Evolutionary conservation across 2,888 invertebrate genomes (phyloP), one percentile per base, ranked within the genome.

Genomic region (Drosophila melanosoma): DNA sequence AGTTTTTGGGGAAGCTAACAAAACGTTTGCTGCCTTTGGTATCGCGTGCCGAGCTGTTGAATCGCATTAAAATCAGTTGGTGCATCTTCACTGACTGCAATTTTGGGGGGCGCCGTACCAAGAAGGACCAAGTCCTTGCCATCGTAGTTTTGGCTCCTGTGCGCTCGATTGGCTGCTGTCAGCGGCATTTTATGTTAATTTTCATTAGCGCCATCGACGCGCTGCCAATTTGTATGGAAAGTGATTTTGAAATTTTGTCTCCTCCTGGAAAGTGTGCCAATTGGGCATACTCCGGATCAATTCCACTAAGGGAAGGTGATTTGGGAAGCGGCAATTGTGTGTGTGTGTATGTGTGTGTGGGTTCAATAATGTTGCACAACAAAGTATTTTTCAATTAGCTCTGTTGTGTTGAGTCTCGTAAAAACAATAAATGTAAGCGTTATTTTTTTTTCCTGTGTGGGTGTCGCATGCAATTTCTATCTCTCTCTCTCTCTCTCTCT

Each of bases 91-190:
- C 86, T 87, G 89, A 87, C 88, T 87, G 90, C 86, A 87, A 74
- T 89, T 89, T 83, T 64, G 74, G 63, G 74, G 63, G 62, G 62
- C 59, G 58, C 65, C 66, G 59, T 57, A 64, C 67, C 51, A 32
- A 60, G 40, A 32, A 61, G 59, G 49, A 29, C 29, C 29, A 29
- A 29, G 36, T 56, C 36, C 66, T 64, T 38, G 38, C 49, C 51
- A 59, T 60, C 45, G 68, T 56, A 38, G 36, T 66, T 66, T 69
- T 70, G 69, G 79, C 68, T 76, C 53, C 84, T 76, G 74, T 70
- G 74, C 83, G 89, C 87, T 87, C 86, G 85, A 89, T 86, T 86
- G 89, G 89, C 89, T 87, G 87, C 88, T 89, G 87, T 89, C 87
- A 87, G 87, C 87, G 85, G 81, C 90, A 89, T 89, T 87, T 87